Base-by-base conservation (phyloP, 2,888 invertebrate species). In the Ryuthela nishihirai region DNA sequence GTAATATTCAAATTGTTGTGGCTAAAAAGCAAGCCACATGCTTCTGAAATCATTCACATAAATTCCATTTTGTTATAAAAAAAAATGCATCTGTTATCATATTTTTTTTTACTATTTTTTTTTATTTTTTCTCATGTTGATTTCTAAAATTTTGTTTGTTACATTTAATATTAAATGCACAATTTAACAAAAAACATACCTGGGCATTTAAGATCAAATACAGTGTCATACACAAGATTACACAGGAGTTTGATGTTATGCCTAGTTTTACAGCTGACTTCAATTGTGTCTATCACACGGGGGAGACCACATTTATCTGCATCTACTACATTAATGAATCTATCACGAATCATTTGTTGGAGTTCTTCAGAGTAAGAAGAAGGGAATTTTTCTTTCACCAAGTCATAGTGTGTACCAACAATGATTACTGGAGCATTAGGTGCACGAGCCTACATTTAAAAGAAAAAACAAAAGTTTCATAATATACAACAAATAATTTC, bases 341-440 rank as follows among this genome's bases (percentile, higher is more conserved):
- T 81, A 61, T 89, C 87, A 0, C 90, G 79, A 68, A 95, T 91
- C 35, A 88, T 80, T 54, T 90, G 86, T 75, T 97, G 95, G 65
- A 95, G 79, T 53, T 88, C 86, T 69, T 91, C 89, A 10, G 82
- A 76, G 62, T 72, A 81, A 12, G 75, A 75, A 1, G 79, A 75
- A 61, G 80, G 78, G 65, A 78, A 80, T 45, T 76, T 75, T 67
- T 84, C 83, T 68, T 82, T 81, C 10, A 88, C 85, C 53, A 88
- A 82, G 74, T 99, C 99, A 69, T 90, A 90, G 76, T 98, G 94
- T 0, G 98, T 98, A 0, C 95, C 98, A 9, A 98, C 88, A 71
- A 98, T 92, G 41, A 98, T 84, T 3, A 95, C 95, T 0, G 95
- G 93, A 0, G 97, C 89, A 71, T 95, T 95, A 0, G 97, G 97